A percentile compares a stretch with the other conserved stretches of the same genome.
phyloP scores from a whole-genome alignment of 2,797 vertebrate genomes.

The Siniperca undulata region DNA sequence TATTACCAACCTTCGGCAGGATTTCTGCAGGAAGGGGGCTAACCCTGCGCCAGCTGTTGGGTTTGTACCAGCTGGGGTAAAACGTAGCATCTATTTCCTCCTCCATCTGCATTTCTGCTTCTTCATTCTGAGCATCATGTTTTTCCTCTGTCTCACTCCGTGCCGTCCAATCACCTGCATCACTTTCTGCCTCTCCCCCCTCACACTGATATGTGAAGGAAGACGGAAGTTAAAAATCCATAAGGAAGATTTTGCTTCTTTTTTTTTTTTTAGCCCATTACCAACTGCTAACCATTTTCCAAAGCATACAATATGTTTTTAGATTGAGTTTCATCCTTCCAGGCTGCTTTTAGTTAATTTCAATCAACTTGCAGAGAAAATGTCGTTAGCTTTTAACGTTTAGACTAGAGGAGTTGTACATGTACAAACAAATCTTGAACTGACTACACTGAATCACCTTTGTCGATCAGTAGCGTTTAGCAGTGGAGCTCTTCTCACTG shows the following conservation, averaged over 20 bases:
- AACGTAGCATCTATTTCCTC: slow-evolving; percentile 38
- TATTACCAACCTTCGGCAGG: background rate
- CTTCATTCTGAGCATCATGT: slow-evolving; percentile 23
- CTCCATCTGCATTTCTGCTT: slow-evolving; percentile 39
- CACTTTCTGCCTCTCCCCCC: slow-evolving; percentile 9
- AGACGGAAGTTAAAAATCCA: slow-evolving; percentile 20
- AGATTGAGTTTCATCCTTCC: background rate
- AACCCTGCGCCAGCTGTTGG: slow-evolving; percentile 26
- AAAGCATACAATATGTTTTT: background rate
- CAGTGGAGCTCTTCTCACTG: no score
- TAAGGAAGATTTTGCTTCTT: background rate
- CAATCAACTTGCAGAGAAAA: background rate
- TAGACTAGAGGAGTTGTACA: no score
- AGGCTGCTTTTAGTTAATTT: background rate
- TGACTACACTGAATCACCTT: no score
- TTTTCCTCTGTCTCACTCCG: background rate
- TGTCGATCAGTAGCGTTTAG: no score
- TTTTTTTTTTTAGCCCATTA: background rate
- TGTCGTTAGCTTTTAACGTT: no score
- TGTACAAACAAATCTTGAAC: no score
- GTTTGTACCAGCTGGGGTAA: slow-evolving; percentile 66
- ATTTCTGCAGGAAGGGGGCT: slow-evolving; percentile 16
- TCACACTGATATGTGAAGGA: slow-evolving; percentile 48
- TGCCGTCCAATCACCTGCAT: slow-evolving; percentile 6
- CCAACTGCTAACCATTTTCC: background rate